These are phyloP conservation scores for Plodia interpunctella DNA, from an alignment of 1,140 invertebrate genomes.

Conservation along the genomic window DNA sequence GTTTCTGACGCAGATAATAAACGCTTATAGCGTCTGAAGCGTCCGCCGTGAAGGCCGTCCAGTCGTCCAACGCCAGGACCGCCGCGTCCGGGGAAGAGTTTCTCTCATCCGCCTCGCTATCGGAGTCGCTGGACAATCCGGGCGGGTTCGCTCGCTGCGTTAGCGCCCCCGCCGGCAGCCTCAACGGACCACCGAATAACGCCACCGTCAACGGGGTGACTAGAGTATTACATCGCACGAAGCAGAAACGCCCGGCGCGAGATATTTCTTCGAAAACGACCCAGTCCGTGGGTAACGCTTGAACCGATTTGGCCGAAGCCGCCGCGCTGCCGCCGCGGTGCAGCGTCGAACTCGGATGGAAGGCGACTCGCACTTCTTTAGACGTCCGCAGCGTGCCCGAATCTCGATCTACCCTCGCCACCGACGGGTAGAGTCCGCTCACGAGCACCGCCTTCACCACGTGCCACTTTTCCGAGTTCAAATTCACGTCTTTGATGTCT, in stretches of 20 bases:
- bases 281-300: slow-evolving; percentile 88
- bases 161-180: slow-evolving; percentile 76
- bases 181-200: slow-evolving; percentile 84
- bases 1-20: slow-evolving; percentile 86
- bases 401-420: slow-evolving; percentile 81
- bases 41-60: slow-evolving; percentile 86
- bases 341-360: slow-evolving; percentile 87
- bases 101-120: slow-evolving; percentile 77
- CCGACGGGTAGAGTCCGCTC: slow-evolving; percentile 92
- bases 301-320: slow-evolving; percentile 73
- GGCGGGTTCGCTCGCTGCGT: slow-evolving; percentile 65
- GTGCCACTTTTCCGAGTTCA: slow-evolving; percentile 93
- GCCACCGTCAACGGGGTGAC: slow-evolving; percentile 89
- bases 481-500: slow-evolving; percentile 88
- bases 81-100: slow-evolving; percentile 52
- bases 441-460: slow-evolving; percentile 93
- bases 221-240: slow-evolving; percentile 85
- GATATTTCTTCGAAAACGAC: slow-evolving; percentile 91
- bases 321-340: slow-evolving; percentile 61
- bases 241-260: slow-evolving; percentile 80
- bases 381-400: slow-evolving; percentile 69
- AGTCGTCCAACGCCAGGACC: slow-evolving; percentile 82
- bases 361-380: slow-evolving; percentile 84
- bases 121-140: slow-evolving; percentile 76
- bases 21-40: slow-evolving; percentile 82